Evolutionary conservation across 2,797 vertebrate species (phyloP), one percentile per base, ranked within the genome.

Genomic region (Helarctos malayanus): DNA sequence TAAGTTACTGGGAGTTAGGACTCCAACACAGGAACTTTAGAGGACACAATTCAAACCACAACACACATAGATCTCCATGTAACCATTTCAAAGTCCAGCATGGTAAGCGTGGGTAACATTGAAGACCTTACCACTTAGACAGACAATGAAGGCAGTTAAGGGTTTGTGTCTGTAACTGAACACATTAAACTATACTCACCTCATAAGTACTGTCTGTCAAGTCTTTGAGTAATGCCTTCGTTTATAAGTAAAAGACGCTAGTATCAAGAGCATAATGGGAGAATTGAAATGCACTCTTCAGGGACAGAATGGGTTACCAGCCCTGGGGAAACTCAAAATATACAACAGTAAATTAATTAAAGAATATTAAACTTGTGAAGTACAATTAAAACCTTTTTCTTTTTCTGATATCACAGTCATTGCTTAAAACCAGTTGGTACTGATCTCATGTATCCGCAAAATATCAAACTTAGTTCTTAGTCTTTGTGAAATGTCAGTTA

Each of bases 381-480:
- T 25, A 0, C 3, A 91, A 29, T 84, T 78, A 80, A 95, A 52
- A 79, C 5, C 69, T 83, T 71, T 38, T 73, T 47, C 25, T 38
- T 54, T 89, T 81, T 84, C 54, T 96, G 65, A 45, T 76, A 81
- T 45, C 16, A 91, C 1, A 56, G 4, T 52, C 38, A 78, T 85
- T 90, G 38, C 52, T 86, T 85, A 47, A 87, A 82, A 69, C 52
- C 73, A 5, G 3, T 68, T 76, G 29, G 2, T 65, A 35, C 12
- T 82, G 13, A 78, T 54, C 35, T 79, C 18, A n/a, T 32, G 9
- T 25, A 71, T 45, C 13, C 68, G 2, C 29, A 63, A 73, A 91
- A 76, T 56, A 91, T 49, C n/a, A 91, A 71, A 32, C 8, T 94
- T 93, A 91, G 6, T 69, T 89, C 54, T 61, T 61, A 78, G 14